Evolutionary conservation across 2,888 invertebrate species (phyloP), one percentile per base, ranked within the genome.

Genomic region (Lycocerus yunnanus): DNA sequence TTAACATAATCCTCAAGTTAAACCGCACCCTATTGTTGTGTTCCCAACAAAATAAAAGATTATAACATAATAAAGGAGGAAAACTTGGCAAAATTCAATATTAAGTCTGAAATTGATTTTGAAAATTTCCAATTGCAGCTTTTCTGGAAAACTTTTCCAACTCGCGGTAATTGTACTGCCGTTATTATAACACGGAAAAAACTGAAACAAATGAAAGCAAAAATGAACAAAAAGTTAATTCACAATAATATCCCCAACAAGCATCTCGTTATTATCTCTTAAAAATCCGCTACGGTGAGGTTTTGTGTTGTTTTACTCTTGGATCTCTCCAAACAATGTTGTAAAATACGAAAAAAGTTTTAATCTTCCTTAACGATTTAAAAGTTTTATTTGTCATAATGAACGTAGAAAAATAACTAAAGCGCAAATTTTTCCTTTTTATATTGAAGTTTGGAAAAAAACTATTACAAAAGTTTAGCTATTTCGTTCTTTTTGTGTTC

Each of bases 321-420:
- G 21, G 68, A 68, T 59, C 68, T 72, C 43, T 43, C 27, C 63
- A 20, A 68, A 68, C 67, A 61, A 59, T 58, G 61, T 68, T 72
- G 67, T 72, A 63, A 66, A 71, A 63, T 18, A 18, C 8, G 15
- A 61, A 68, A 67, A 72, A 67, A 67, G 68, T 67, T 72, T 72
- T 72, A 72, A 72, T 72, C 72, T 63, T 43, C 15, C 68, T 72
- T 60, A 68, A 67, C 61, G 68, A 72, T 68, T 72, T 68, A 68
- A 72, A 68, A 72, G 61, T 72, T 72, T 59, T 70, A 67, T 14
- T 67, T 58, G 15, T 63, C 16, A 63, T 63, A 63, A 63, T 43
- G n/a, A 43, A n/a, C n/a, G 43, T 43, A 43, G 43, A 43, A 43
- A 43, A 43, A n/a, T 43, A 43, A 43, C 43, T 43, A 43, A n/a